Conservation (phyloP, 2,797 vertebrate species). For the Passerculus sandwichensis region DNA sequence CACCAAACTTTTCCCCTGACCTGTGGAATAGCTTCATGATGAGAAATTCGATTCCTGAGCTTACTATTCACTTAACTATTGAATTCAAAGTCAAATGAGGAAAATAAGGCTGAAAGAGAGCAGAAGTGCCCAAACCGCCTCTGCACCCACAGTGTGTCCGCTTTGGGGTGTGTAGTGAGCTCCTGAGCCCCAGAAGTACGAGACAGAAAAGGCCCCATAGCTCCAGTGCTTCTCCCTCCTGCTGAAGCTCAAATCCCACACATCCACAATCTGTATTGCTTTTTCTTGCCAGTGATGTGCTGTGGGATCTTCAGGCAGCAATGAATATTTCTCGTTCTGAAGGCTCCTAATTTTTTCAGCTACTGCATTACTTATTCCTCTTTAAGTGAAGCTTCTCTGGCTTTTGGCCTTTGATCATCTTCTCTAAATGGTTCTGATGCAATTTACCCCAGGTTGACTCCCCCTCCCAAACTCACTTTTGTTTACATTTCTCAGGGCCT, state of each 20-base stretch:
- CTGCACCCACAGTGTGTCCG: not conserved
- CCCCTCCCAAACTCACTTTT: not conserved
- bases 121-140: not conserved
- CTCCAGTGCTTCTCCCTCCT: not conserved
- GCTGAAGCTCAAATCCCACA: not conserved
- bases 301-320: not conserved
- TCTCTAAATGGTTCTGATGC: not conserved
- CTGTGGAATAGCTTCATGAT: not conserved
- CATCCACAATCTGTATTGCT: no score
- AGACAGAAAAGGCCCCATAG: not conserved
- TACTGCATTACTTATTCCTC: not conserved
- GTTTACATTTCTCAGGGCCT: not conserved
- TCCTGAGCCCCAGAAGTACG: not conserved
- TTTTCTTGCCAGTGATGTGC: not conserved
- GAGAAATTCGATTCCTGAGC: not conserved
- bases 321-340: not conserved
- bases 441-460: not conserved
- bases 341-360: not conserved
- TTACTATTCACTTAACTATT: not conserved
- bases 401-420: not conserved
- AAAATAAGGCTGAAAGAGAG: not conserved
- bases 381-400: not conserved
- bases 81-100: not conserved
- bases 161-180: not conserved
- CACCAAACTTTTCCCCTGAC: not conserved